Conservation (phyloP, 2,888 invertebrate species). For the Drosophila nr. perissopoda region DNA sequence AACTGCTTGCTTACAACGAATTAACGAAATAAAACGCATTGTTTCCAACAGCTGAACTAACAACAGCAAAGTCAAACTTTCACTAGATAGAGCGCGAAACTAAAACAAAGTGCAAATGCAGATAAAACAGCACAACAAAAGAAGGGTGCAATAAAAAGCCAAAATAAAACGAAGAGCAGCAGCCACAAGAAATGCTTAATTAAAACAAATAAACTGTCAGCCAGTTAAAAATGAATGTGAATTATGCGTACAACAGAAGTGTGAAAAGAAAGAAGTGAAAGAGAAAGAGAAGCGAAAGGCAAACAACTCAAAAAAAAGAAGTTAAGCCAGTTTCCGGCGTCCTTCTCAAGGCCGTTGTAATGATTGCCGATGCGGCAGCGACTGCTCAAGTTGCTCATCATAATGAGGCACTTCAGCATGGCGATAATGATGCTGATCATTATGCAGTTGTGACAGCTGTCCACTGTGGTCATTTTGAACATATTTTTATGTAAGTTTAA, state of each 20-base stretch:
- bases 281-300: slow-evolving; percentile 47
- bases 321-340: slow-evolving; percentile 79
- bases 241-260: slow-evolving; percentile 67
- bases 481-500: slow-evolving; percentile 57
- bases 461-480: slow-evolving; percentile 19
- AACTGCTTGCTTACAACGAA: slow-evolving; percentile 67
- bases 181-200: slow-evolving; percentile 68
- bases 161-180: slow-evolving; percentile 28
- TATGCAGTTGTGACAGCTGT: slow-evolving; percentile 37
- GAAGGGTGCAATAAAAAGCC: slow-evolving; percentile 43
- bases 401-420: slow-evolving; percentile 21
- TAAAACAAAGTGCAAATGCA: slow-evolving; percentile 68
- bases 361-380: slow-evolving; percentile 48
- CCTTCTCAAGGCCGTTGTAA: slow-evolving; percentile 81
- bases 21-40: slow-evolving; percentile 72
- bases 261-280: slow-evolving; percentile 41
- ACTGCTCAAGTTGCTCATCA: slow-evolving; percentile 15
- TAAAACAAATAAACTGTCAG: slow-evolving; percentile 76
- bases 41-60: slow-evolving; percentile 55
- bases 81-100: slow-evolving; percentile 64
- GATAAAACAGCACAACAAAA: slow-evolving; percentile 46
- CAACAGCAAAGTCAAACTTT: slow-evolving; percentile 57
- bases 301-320: slow-evolving; percentile 35
- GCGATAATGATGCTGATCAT: slow-evolving; percentile 13
- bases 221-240: slow-evolving; percentile 57